These are phyloP conservation scores for Taxidea taxus DNA, from an alignment of 2,113 vertebrate genomes.

Conservation along the genomic window DNA sequence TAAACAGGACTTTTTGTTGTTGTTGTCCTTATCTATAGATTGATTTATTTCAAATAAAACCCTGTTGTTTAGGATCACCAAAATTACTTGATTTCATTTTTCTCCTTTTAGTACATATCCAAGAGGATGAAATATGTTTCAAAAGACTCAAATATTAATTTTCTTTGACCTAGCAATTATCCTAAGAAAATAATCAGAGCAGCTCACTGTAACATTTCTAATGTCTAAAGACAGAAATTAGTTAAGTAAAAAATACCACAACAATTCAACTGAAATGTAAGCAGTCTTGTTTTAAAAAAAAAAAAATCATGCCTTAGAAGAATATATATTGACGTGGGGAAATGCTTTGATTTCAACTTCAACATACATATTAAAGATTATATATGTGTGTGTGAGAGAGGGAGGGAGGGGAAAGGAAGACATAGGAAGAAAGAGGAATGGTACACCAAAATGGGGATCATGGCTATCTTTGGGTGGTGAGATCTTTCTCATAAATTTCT, in stretches of 20 bases:
- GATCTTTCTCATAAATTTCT: not conserved
- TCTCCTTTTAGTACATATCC: not conserved
- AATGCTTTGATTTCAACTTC: not conserved
- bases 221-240: not conserved
- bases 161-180: conserved; percentile 27
- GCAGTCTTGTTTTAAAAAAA: not conserved
- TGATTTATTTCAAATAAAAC: conserved; percentile 66
- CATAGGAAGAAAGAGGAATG: not conserved
- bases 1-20: not conserved
- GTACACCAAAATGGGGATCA: not conserved
- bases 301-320: not conserved
- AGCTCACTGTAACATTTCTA: not conserved
- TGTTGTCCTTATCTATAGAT: not conserved
- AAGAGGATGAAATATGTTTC: not conserved
- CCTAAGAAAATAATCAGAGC: not conserved
- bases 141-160: not conserved
- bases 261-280: not conserved
- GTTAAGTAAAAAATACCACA: not conserved
- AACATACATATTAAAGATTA: not conserved
- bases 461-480: not conserved
- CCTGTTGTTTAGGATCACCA: not conserved
- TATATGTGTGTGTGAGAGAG: not conserved
- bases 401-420: not conserved
- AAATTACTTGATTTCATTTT: conserved; percentile 50
- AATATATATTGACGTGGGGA: not conserved